Base-by-base conservation (phyloP, 2,888 invertebrate genomes). In the Graphium colonna region DNA sequence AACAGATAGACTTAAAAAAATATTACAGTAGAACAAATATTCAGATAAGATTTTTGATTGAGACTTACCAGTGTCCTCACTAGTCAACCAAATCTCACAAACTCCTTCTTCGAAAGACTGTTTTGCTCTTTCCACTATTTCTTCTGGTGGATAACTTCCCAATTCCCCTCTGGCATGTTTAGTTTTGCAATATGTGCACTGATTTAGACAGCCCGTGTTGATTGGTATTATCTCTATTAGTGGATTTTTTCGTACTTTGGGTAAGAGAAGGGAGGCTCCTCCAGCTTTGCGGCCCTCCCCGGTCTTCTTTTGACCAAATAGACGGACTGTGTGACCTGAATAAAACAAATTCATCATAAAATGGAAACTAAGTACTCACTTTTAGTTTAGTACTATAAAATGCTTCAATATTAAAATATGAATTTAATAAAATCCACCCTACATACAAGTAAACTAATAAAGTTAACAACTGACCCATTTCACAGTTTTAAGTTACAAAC, bases 31-130 rank as follows among this genome's bases (percentile, higher is more conserved):
- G n/a, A n/a, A n/a, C n/a, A n/a, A n/a, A n/a, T n/a, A n/a, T n/a
- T n/a, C n/a, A n/a, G n/a, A n/a, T n/a, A n/a, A n/a, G n/a, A n/a
- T n/a, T n/a, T n/a, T n/a, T n/a, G n/a, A n/a, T n/a, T n/a, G n/a
- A n/a, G n/a, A n/a, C n/a, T n/a, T n/a, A n/a, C 98, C 99, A 0
- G 98, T 97, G 75, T 99, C 99, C 79, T 99, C 99, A 1, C 98
- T 98, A 0, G 99, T 99, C 15, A 99, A 82, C 99, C 99, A 99
- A 10, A 99, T 93, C 82, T 99, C 99, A 50, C 95, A 94, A 2
- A 98, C 98, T 0, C 98, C 98, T 80, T 99, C 98, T 55, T 90
- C 79, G 71, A 96, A 98, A 0, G 96, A 96, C 81, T 97, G 96
- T 28, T 90, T 82, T 0, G 97, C 98, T 59, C 98, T 90, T 53